Evolutionary conservation across 2,888 invertebrate genomes (phyloP), one percentile per base, ranked within the genome.

Genomic region (Diarsia rubi): DNA sequence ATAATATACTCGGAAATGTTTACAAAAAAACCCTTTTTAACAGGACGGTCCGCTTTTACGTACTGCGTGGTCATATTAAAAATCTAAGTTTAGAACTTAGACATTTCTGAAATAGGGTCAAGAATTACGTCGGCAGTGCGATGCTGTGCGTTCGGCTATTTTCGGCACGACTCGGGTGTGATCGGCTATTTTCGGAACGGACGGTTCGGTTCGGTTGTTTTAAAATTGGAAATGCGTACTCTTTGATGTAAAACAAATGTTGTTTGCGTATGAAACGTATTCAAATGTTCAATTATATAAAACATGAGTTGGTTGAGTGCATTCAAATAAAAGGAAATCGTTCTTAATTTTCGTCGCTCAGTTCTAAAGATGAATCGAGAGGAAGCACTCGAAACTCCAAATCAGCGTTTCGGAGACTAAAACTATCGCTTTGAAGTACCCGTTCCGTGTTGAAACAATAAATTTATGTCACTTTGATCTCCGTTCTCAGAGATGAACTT

Each of bases 101-200:
- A 93, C 92, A 92, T 93, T 93, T 94, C 91, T 93, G 95, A 91
- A 96, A 95, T 95, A 95, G 95, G 96, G 95, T 96, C 96, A 96
- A 93, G 93, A 93, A 93, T 94, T 96, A 91, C 95, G 95, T 95
- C 90, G 91, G 91, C 87, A 82, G 83, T 88, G 91, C 90, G 92
- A 88, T 90, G 85, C 90, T 87, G 91, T 90, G 91, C 91, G 94
- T 92, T 92, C 92, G 92, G 86, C 86, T 95, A 95, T 95, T 95
- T 94, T 92, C 91, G 93, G 88, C 84, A 11, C 73, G 73, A 82
- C 85, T 94, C 94, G 94, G 90, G 83, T 88, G 89, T 88, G 91
- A 90, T 94, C 93, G 92, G 82, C 85, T 93, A 93, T 93, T 93
- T 92, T 89, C 91, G 92, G 90, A 79, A 70, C 85, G 84, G 81